A percentile compares a stretch with the other conserved stretches of the same genome.
These are phyloP conservation scores for Brenthis hecate DNA, from an alignment of 2,888 invertebrate species.

Conservation along the genomic window DNA sequence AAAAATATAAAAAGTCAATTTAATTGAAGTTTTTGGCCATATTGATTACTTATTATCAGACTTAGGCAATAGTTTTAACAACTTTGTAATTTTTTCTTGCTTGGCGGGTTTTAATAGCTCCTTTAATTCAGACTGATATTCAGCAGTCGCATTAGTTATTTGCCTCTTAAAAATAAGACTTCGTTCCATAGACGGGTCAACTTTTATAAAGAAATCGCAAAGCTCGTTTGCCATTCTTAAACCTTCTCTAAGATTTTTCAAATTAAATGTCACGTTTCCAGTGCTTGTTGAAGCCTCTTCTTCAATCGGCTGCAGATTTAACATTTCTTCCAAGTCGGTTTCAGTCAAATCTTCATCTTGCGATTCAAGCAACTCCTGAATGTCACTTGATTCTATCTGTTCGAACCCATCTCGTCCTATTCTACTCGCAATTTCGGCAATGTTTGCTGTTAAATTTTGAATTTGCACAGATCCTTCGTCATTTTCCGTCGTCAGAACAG, in stretches of 20 bases:
- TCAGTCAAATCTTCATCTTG: constrained; percentile 47
- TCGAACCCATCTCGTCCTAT: constrained; percentile 46
- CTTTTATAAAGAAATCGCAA: constrained; percentile 19
- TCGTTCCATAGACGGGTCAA: constrained; percentile 13
- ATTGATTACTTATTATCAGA: background rate
- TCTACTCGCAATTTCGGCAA: constrained; percentile 44
- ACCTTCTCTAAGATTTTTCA: constrained; percentile 41
- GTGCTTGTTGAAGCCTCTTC: constrained; percentile 40
- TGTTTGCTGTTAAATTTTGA: constrained; percentile 44
- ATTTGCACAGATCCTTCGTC: constrained; percentile 41
- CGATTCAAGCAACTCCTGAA: constrained; percentile 44
- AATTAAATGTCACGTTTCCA: constrained; percentile 38
- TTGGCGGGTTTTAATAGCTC: too few relatives aligned
- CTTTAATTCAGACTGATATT: background rate
- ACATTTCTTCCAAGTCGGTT: constrained; percentile 47
- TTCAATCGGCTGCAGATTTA: constrained; percentile 40
- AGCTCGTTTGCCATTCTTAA: constrained; percentile 45
- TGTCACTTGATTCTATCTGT: constrained; percentile 44
- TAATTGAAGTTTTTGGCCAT: background rate
- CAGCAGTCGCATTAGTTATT: background rate
- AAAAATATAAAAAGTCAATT: background rate
- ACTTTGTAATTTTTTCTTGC: background rate
- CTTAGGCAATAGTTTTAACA: background rate
- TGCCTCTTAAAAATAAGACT: constrained; percentile 9
- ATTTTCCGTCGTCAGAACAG: constrained; percentile 41